phyloP scores from a whole-genome alignment of 1,140 invertebrate genomes.

The Drosophila ficusphila region DNA sequence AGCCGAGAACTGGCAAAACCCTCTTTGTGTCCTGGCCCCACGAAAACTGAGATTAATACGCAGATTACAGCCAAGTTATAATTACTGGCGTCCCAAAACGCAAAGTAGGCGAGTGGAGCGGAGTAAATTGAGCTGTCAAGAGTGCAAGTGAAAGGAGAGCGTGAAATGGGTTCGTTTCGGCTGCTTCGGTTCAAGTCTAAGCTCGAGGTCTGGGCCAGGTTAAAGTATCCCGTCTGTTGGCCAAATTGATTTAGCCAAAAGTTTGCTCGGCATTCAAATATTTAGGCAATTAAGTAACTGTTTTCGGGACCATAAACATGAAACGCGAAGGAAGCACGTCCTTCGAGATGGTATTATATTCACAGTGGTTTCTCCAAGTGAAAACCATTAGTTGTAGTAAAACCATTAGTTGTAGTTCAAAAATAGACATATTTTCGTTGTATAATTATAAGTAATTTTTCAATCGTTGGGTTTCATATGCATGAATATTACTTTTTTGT shows the following conservation, averaged over 20 bases:
- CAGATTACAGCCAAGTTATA: constrained; percentile 65
- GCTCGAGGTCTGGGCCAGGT: constrained; percentile 18
- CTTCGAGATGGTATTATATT: not conserved
- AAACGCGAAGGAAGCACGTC: constrained; percentile 11
- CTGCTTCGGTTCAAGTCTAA: constrained; percentile 1
- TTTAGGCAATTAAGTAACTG: constrained; percentile 50
- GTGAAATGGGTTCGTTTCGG: constrained; percentile 42
- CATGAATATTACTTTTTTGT: not conserved
- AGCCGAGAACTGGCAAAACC: constrained; percentile 9
- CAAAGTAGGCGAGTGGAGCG: not conserved
- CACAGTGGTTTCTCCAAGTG: constrained; percentile 30
- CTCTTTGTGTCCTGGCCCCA: constrained; percentile 21
- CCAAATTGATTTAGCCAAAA: constrained; percentile 42
- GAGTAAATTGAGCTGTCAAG: constrained; percentile 70
- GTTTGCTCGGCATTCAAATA: constrained; percentile 50
- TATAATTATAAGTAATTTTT: too few relatives aligned
- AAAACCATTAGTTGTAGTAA: not conserved
- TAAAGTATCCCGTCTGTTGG: constrained; percentile 1
- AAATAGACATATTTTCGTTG: too few relatives aligned
- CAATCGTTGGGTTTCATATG: too few relatives aligned
- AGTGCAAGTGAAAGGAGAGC: constrained; percentile 45
- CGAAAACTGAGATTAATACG: constrained; percentile 69
- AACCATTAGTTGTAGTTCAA: too few relatives aligned
- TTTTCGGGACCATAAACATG: constrained; percentile 41
- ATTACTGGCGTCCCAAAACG: constrained; percentile 21